Evolutionary conservation across 2,797 vertebrate species (phyloP), one percentile per base, ranked within the genome.

Genomic region (Mormyrops attenuatus): DNA sequence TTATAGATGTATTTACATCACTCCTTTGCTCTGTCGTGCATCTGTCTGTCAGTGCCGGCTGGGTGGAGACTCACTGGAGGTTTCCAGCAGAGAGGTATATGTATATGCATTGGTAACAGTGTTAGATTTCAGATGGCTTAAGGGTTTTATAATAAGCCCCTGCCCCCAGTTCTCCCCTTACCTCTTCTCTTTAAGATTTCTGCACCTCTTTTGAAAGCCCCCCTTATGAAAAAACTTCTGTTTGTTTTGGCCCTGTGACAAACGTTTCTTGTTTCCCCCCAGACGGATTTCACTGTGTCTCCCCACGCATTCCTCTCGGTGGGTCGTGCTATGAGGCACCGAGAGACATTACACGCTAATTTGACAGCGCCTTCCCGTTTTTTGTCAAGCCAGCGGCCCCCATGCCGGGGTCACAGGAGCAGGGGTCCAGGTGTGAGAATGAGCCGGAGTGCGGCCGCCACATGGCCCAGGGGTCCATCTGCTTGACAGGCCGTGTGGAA

Each of bases 81-180:
- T 92, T 92, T 92, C 89, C 92, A 91, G 91, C 89, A 88, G 90
- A 91, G 92, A 88, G 90, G 55, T 2, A 88, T 87, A 90, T 86
- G 55, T 2, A 88, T 84, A 90, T 86, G 22, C 92, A 90, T 89
- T 88, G 92, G 93, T 91, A 92, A 90, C 94, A 93, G 93, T 92
- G 92, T 94, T 94, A 91, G 93, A 92, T 94, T 93, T 93, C 92
- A 92, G 93, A 93, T 26, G 82, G 91, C 87, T 87, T 93, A 50
- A 88, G 91, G 91, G 90, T 91, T 50, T 90, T 91, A 92, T 95
- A 93, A 92, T 91, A 89, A 88, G 92, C 73, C 91, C 30, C 82
- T 90, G 3, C 15, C 73, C 82, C 88, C 20, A 89, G 89, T 53
- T 86, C 90, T 90, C 91, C 88, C 77, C 38, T 26, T 20, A 17